These are phyloP conservation scores for Ceryle rudis DNA, from an alignment of 2,797 vertebrate species.

Conservation along the genomic window DNA sequence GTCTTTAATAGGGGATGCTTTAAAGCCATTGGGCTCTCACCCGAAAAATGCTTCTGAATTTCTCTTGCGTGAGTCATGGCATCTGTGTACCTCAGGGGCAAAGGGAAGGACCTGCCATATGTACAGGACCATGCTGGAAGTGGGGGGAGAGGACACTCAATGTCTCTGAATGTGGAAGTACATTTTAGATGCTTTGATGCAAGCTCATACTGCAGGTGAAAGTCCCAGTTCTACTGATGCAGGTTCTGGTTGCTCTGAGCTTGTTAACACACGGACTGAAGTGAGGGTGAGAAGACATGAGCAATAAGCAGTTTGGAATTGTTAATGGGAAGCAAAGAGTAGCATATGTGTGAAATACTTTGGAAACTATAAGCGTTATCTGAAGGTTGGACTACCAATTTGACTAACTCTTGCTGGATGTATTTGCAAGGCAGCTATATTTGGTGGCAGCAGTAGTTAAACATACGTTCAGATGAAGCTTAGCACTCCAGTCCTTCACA, in stretches of 20 bases:
- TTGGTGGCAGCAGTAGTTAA: conserved; percentile 27
- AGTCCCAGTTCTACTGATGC: background rate
- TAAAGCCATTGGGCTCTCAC: background rate
- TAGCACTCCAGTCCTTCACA: conserved; percentile 2
- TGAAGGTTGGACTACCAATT: background rate
- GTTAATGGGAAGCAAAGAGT: background rate
- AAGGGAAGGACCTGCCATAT: background rate
- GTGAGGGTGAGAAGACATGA: background rate
- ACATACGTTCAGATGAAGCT: background rate
- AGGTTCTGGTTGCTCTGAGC: background rate
- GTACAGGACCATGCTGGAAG: rapidly evolving
- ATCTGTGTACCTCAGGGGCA: background rate
- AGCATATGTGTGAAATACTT: background rate
- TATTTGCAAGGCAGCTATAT: background rate
- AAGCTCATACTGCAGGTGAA: background rate
- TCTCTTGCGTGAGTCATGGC: background rate
- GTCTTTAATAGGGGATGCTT: background rate
- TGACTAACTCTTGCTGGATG: background rate
- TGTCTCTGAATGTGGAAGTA: rapidly evolving
- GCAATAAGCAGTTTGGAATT: background rate
- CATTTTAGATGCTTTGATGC: background rate
- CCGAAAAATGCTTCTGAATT: background rate
- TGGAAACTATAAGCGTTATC: background rate
- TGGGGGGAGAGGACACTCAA: rapidly evolving
- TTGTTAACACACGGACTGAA: background rate